These are phyloP conservation scores for Bellardia bayeri DNA, from an alignment of 2,888 invertebrate genomes.

Conservation along the genomic window DNA sequence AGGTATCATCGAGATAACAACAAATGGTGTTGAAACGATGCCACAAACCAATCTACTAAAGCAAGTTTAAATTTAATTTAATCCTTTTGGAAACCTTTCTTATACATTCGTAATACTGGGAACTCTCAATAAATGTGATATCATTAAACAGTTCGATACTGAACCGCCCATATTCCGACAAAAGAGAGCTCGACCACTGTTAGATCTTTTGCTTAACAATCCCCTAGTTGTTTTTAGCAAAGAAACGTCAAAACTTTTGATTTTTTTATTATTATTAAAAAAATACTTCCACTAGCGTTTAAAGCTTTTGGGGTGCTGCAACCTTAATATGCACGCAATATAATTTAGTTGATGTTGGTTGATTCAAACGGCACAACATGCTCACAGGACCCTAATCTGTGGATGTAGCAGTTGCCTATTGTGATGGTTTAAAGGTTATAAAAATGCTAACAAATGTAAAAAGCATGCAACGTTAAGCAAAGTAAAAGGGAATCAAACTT, in stretches of 20 bases:
- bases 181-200: too few relatives aligned
- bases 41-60: too few relatives aligned
- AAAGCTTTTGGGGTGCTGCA: background rate
- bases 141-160: too few relatives aligned
- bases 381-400: background rate
- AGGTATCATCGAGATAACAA: too few relatives aligned
- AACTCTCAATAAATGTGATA: too few relatives aligned
- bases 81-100: too few relatives aligned
- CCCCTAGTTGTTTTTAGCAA: too few relatives aligned
- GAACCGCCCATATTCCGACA: too few relatives aligned
- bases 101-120: too few relatives aligned
- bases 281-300: background rate
- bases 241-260: background rate
- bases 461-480: conserved; percentile 71
- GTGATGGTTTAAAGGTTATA: conserved; percentile 60
- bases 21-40: too few relatives aligned
- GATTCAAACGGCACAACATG: conserved; percentile 27
- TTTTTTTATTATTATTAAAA: background rate
- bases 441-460: conserved; percentile 69
- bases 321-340: conserved; percentile 1
- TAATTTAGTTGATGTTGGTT: conserved; percentile 28
- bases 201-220: too few relatives aligned
- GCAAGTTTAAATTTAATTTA: too few relatives aligned
- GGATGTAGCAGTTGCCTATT: conserved; percentile 50
- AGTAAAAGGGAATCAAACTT: conserved; percentile 69